Evolutionary conservation across 1,140 invertebrate genomes (phyloP), one percentile per base, ranked within the genome.

Genomic region (Stegodyphus dumicola): DNA sequence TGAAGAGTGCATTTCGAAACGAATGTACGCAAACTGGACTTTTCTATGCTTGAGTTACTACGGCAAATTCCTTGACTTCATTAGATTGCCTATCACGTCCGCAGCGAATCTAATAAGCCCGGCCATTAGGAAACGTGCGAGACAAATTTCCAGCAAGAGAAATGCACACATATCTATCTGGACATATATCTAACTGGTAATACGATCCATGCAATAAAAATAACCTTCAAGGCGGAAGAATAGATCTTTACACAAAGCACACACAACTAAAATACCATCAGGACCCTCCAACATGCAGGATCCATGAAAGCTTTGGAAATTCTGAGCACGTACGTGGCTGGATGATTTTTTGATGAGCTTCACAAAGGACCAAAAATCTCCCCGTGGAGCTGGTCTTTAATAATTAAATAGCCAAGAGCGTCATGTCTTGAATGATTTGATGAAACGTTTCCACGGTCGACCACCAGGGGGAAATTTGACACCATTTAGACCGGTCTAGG

Each of bases 271-370:
- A 77, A 64, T 49, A 5, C 15, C 48, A 77, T 77, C 56, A 77
- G 17, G 7, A n/a, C 5, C 18, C 13, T 15, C 13, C 17, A 77
- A 77, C 11, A 60, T 15, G 9, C n/a, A 52, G 17, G 17, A 15
- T 56, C 56, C 49, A 66, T 13, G 18, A 77, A 77, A 54, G 75
- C 33, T 52, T n/a, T 52, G 9, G 9, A n/a, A 53, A 70, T 79
- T 70, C 77, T 70, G 7, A 33, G 18, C 77, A 79, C 77, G 77
- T 56, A n/a, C 77, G 10, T 11, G 17, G 11, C 7, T 13, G n/a
- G 52, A 79, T 79, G 66, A 60, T 70, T 79, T 79, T 79, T 79
- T 79, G 66, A 79, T 79, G 77, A 79, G 33, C 77, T 70, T 13
- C 13, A 15, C 49, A 79, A 79, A 79, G 70, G 77, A 70, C 17